Base-by-base conservation (phyloP, 1,140 invertebrate species). In the Drosophila rhopaloa region DNA sequence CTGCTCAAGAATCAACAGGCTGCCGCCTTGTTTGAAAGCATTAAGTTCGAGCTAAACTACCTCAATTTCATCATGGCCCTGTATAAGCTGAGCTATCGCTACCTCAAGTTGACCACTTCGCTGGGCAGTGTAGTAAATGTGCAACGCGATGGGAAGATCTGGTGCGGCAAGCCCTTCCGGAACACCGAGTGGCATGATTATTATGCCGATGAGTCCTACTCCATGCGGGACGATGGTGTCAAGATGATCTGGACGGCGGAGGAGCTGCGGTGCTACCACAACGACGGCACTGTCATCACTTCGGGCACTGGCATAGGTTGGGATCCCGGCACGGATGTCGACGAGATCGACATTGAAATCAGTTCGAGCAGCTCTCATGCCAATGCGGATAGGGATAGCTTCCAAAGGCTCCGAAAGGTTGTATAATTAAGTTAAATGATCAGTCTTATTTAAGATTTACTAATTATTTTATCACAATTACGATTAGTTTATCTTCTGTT, bases 181-280 rank as follows among this genome's bases (percentile, higher is more conserved):
- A 76, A 86, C 9, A 73, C 71, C 6, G 90, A 91, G 44, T 91
- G 90, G 86, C 86, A 91, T 14, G 90, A 91, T 59, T 91, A 91
- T 16, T 85, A n/a, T 47, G 74, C 56, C n/a, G 91, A 91, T 40
- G 90, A 91, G 55, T 44, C 71, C 35, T 91, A 91, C 50, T 46
- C 83, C 0, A 78, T 86, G 76, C 90, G 90, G 4, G 68, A 76
- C 11, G 90, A 91, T 63, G 86, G 86, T 6, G 72, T 91, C 6
- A 78, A 77, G 6, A 72, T 91, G 65, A 46, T 91, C 40, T 91
- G 90, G 90, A 61, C 78, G 0, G 2, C 5, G 8, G 71, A 76
- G 9, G 29, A 51, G 11, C 38, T 90, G 2, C 71, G 60, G 19
- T 91, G 90, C 56, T 91, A 83, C 57, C 90, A 91, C 40, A 53